Evolutionary conservation across 2,888 invertebrate genomes (phyloP).

Genomic region (Galerucella nymphaeae): DNA sequence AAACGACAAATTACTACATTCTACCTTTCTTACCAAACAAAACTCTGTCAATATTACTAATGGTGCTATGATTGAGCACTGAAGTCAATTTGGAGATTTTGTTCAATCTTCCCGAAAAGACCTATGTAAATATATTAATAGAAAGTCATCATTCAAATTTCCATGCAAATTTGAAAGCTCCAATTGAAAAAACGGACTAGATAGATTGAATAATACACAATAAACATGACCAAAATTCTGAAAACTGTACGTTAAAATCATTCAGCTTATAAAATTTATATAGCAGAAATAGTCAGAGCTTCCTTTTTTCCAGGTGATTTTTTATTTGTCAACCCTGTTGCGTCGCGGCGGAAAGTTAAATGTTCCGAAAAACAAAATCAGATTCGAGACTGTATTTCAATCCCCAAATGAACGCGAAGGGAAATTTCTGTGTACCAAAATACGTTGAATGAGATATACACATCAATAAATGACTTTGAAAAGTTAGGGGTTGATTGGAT

Average conservation of each 20-base stretch:
- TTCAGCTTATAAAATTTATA: too few species aligned
- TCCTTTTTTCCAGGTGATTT: slow-evolving; percentile 26
- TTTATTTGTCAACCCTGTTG: slow-evolving; percentile 34
- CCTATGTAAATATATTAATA: neutral
- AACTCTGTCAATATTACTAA: slow-evolving; percentile 3
- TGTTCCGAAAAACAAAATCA: slow-evolving; percentile 32
- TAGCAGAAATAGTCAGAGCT: slow-evolving; percentile 22
- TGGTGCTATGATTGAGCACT: slow-evolving; percentile 10
- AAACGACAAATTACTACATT: neutral
- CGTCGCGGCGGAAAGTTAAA: slow-evolving; percentile 32
- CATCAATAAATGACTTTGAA: neutral
- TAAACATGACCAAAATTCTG: too few species aligned
- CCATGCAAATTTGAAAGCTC: too few species aligned
- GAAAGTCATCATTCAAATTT: too few species aligned
- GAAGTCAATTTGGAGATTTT: slow-evolving; percentile 1
- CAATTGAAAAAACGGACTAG: too few species aligned
- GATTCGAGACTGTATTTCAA: slow-evolving; percentile 16
- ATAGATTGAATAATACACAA: too few species aligned
- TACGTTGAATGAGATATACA: slow-evolving; percentile 1
- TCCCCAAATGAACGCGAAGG: slow-evolving; percentile 16
- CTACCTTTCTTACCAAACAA: slow-evolving; percentile 9
- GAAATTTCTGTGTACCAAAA: neutral
- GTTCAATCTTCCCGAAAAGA: neutral
- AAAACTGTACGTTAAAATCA: too few species aligned
- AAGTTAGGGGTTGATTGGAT: too few species aligned